Conservation (phyloP, 2,888 invertebrate species). For the Volucella zonaria region DNA sequence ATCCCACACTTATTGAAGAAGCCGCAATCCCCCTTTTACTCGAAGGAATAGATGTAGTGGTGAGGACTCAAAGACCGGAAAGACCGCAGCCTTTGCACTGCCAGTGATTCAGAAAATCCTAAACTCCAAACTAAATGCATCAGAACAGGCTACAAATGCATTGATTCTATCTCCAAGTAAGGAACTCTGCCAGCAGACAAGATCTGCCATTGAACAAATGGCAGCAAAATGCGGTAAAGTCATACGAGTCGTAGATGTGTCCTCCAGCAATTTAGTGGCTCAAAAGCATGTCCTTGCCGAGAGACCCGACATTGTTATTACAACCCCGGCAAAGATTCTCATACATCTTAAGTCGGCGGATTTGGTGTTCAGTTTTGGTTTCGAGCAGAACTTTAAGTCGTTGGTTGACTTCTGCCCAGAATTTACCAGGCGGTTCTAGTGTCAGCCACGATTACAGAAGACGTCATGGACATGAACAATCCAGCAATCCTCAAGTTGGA, state of each 20-base stretch:
- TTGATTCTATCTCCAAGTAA: conserved; percentile 95
- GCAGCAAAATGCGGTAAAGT: conserved; percentile 93
- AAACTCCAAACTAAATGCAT: conserved; percentile 87
- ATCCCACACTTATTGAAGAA: conserved; percentile 97
- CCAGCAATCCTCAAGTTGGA: conserved; percentile 96
- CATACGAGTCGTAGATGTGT: conserved; percentile 92
- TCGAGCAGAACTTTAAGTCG: conserved; percentile 81
- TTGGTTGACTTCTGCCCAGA: conserved; percentile 87
- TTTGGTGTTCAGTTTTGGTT: conserved; percentile 97
- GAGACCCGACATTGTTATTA: conserved; percentile 94
- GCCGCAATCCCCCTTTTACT: conserved; percentile 95
- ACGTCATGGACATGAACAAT: conserved; percentile 95
- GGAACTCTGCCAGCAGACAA: conserved; percentile 94
- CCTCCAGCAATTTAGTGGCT: conserved; percentile 87
- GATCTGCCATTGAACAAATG: conserved; percentile 88
- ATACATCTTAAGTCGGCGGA: too few relatives aligned
- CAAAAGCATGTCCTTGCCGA: conserved; percentile 91
- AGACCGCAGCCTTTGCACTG: conserved; percentile 98
- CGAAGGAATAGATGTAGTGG: conserved; percentile 97
- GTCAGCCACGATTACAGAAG: conserved; percentile 97
- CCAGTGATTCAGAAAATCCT: conserved; percentile 96
- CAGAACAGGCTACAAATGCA: conserved; percentile 88
- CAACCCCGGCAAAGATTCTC: conserved; percentile 99
- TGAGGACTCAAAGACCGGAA: conserved; percentile 97
- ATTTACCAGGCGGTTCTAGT: conserved; percentile 94